Evolutionary conservation across 1,140 invertebrate species (phyloP).

Genomic region (Campoletis sonorensis): DNA sequence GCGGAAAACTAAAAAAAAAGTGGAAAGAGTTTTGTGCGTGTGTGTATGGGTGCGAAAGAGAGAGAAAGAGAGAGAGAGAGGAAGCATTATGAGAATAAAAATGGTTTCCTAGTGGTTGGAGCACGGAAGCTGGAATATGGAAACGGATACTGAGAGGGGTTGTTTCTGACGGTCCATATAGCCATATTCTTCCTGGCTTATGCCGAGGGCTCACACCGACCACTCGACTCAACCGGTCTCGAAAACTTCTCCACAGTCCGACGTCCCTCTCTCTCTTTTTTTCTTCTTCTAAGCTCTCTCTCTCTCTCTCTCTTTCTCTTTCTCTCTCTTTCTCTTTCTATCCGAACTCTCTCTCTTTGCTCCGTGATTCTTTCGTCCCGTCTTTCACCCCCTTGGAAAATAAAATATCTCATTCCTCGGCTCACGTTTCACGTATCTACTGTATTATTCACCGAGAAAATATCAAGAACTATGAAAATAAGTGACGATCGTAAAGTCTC

Average conservation of each 20-base stretch:
- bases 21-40: not conserved
- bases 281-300: not conserved
- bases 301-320: not conserved
- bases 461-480: constrained; percentile 57
- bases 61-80: constrained; percentile 14
- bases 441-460: constrained; percentile 41
- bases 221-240: constrained; percentile 6
- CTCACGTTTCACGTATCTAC: constrained; percentile 3
- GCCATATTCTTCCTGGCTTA: constrained; percentile 29
- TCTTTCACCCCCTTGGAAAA: constrained; percentile 8
- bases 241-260: constrained; percentile 14
- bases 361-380: not conserved
- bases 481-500: constrained; percentile 55
- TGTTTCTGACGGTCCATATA: constrained; percentile 31
- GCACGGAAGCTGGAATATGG: constrained; percentile 20
- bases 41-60: not conserved
- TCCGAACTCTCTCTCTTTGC: constrained; percentile 5
- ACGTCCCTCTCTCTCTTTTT: not conserved
- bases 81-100: constrained; percentile 32
- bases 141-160: constrained; percentile 23
- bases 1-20: not conserved
- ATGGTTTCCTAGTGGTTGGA: constrained; percentile 32
- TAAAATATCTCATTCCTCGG: constrained; percentile 10
- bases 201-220: constrained; percentile 1
- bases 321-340: not conserved